phyloP scores from a whole-genome alignment of 92 coral and sea anemone genomes.

The Porites evermanni region DNA sequence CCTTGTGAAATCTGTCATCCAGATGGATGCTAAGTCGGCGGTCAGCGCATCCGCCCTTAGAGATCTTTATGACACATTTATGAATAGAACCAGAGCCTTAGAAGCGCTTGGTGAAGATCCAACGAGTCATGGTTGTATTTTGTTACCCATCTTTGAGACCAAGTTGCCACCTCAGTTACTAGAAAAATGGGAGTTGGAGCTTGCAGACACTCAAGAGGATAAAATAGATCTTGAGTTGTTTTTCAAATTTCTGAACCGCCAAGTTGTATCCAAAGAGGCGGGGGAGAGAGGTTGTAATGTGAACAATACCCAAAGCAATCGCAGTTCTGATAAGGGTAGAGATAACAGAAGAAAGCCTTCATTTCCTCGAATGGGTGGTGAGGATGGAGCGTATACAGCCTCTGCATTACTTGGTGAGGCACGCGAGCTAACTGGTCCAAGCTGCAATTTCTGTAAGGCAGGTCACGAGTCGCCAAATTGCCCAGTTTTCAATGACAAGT shows the following conservation, averaged over 20 bases:
- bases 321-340: background rate
- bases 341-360: too few species aligned
- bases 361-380: too few species aligned
- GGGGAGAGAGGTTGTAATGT: conserved; percentile 35
- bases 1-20: conserved; percentile 32
- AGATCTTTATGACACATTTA: conserved; percentile 45
- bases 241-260: conserved; percentile 49
- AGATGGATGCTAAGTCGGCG: conserved; percentile 16
- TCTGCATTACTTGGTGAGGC: conserved; percentile 15
- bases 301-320: conserved; percentile 12
- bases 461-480: conserved; percentile 34
- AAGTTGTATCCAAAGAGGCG: conserved; percentile 55
- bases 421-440: conserved; percentile 2
- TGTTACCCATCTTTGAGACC: conserved; percentile 45
- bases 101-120: conserved; percentile 55
- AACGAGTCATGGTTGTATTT: conserved; percentile 43
- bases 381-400: too few species aligned
- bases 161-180: conserved; percentile 45
- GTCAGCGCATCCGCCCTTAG: conserved; percentile 30
- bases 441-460: conserved; percentile 31
- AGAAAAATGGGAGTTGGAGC: conserved; percentile 56
- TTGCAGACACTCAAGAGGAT: conserved; percentile 57
- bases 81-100: conserved; percentile 50
- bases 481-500: conserved; percentile 24
- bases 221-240: conserved; percentile 49